phyloP scores from a whole-genome alignment of 2,888 invertebrate genomes.

The Lucinisca nassula region DNA sequence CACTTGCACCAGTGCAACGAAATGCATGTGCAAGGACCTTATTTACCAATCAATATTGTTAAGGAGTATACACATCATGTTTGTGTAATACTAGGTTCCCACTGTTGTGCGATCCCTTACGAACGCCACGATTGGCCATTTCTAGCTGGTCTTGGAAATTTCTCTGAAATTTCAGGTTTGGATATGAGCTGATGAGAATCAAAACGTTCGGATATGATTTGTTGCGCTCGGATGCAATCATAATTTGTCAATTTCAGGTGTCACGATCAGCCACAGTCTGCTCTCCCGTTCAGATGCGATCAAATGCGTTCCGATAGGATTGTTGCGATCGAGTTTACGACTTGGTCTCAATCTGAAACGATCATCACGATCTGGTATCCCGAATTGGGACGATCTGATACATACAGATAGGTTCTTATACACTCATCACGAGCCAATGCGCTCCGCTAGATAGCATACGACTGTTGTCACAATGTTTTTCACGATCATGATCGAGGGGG shows the following conservation, averaged over 20 bases:
- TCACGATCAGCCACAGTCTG: neutral
- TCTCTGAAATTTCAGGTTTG: neutral
- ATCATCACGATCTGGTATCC: neutral
- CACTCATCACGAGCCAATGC: neutral
- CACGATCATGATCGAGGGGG: neutral
- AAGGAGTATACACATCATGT: no score
- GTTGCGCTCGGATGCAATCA: neutral
- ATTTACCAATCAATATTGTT: no score
- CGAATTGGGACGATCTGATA: neutral
- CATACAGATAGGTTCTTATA: neutral
- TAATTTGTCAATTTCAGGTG: neutral
- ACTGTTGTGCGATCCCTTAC: neutral
- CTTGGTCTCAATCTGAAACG: neutral
- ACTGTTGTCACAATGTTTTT: neutral
- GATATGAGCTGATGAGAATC: neutral
- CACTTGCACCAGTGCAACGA: neutral
- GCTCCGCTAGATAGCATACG: neutral
- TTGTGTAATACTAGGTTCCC: no score
- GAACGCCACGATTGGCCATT: neutral
- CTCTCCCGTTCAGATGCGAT: neutral
- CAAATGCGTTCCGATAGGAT: neutral
- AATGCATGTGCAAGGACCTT: no score
- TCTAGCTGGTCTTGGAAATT: neutral
- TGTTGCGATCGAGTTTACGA: neutral
- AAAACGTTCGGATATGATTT: neutral